A percentile compares a stretch with the other conserved stretches of the same genome.
Conservation (phyloP, 2,888 invertebrate species). For the Agriopis leucophaearia region DNA sequence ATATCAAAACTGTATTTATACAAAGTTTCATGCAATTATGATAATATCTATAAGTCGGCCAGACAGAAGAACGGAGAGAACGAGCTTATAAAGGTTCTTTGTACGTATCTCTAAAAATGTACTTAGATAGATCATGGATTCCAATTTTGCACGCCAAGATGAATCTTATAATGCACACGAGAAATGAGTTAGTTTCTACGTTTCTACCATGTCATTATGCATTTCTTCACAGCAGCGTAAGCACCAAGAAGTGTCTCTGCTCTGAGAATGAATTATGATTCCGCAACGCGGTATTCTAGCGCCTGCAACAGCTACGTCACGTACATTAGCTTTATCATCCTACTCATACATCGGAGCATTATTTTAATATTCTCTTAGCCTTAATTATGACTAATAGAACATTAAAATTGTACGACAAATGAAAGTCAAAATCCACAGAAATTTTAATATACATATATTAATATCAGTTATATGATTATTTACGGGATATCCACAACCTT, state of each 20-base stretch:
- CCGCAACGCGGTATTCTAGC: constrained; percentile 11
- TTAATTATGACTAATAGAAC: not conserved
- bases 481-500: no score
- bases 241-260: constrained; percentile 16
- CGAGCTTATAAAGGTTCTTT: no score
- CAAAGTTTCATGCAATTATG: no score
- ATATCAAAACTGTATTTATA: no score
- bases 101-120: no score
- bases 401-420: not conserved
- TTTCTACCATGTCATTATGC: constrained; percentile 6
- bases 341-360: not conserved
- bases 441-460: no score
- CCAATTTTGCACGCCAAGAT: no score
- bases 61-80: no score
- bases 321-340: constrained; percentile 14
- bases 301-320: constrained; percentile 6
- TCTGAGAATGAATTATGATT: constrained; percentile 20
- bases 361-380: not conserved
- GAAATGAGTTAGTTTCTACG: not conserved
- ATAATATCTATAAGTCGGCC: no score
- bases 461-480: no score
- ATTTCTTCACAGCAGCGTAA: not conserved
- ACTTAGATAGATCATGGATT: no score
- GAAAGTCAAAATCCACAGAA: not conserved
- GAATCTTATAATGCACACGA: no score